Conservation (phyloP, 2,113 vertebrate genomes). For the Vidua macroura region DNA sequence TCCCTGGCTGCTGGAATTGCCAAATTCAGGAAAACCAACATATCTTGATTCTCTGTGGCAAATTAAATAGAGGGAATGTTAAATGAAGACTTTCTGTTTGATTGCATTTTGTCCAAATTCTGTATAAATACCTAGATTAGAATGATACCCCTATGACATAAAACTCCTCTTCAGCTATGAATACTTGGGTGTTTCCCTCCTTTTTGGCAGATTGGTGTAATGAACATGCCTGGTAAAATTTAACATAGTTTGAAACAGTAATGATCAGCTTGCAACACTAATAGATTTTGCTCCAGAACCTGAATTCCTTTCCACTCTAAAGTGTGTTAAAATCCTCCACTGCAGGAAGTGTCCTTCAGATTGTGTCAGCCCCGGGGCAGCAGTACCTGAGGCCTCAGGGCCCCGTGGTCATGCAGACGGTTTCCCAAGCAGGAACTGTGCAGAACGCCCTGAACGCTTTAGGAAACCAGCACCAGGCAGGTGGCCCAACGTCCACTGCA, state of each 20-base stretch:
- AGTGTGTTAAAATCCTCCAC: not conserved
- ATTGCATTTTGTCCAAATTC: not conserved
- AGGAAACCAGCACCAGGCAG: slow-evolving; percentile 70
- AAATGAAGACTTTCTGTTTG: not conserved
- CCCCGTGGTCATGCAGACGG: slow-evolving; percentile 84
- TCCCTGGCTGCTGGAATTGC: not conserved
- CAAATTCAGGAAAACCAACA: not conserved
- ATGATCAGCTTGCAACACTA: not conserved
- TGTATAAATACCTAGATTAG: not conserved
- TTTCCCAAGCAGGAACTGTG: slow-evolving; percentile 76
- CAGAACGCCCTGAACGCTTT: slow-evolving; percentile 76
- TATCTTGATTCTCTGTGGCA: not conserved
- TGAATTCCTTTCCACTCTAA: not conserved
- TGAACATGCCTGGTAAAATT: not conserved
- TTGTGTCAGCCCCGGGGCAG: slow-evolving; percentile 88
- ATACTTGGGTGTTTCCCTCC: not conserved
- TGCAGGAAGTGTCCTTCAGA: slow-evolving; percentile 90
- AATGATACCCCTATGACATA: not conserved
- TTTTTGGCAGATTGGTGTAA: not conserved
- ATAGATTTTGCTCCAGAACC: not conserved
- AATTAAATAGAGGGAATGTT: not conserved
- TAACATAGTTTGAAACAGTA: not conserved
- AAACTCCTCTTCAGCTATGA: not conserved
- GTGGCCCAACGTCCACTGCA: slow-evolving; percentile 65
- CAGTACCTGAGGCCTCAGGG: slow-evolving; percentile 84